A percentile compares a stretch with the other conserved stretches of the same genome.
These are phyloP conservation scores for Agriopis leucophaearia DNA, from an alignment of 2,888 invertebrate species.

Conservation along the genomic window DNA sequence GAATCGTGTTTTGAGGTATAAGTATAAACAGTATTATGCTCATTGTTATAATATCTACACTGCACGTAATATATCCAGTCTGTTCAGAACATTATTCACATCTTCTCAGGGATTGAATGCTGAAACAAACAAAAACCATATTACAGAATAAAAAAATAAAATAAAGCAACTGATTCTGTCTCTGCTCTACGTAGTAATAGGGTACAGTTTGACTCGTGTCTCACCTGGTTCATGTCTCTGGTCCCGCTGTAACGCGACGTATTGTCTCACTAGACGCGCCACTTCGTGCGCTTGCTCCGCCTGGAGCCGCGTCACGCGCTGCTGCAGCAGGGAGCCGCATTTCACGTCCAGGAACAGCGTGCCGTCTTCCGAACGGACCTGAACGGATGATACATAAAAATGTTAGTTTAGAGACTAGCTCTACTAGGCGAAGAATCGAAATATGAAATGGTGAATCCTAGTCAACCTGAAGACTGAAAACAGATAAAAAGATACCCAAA, in stretches of 20 bases:
- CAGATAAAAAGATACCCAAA: too few species aligned
- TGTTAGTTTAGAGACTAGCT: too few species aligned
- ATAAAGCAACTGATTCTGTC: too few species aligned
- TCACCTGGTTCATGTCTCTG: slow-evolving; percentile 61
- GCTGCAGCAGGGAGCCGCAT: slow-evolving; percentile 98
- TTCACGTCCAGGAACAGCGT: slow-evolving; percentile 98
- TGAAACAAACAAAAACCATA: slow-evolving; percentile 54
- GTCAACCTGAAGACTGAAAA: too few species aligned
- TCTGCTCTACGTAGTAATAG: too few species aligned
- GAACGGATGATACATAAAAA: slow-evolving; percentile 9
- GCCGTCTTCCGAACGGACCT: slow-evolving; percentile 95
- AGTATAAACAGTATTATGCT: slow-evolving; percentile 41
- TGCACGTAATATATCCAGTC: slow-evolving; percentile 46
- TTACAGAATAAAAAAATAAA: not conserved
- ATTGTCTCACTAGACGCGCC: slow-evolving; percentile 97
- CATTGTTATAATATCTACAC: slow-evolving; percentile 51
- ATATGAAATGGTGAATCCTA: too few species aligned
- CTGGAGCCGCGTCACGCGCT: slow-evolving; percentile 97
- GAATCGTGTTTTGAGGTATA: slow-evolving; percentile 61
- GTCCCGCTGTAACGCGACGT: slow-evolving; percentile 93
- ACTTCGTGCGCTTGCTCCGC: slow-evolving; percentile 99
- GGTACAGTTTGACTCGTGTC: not conserved
- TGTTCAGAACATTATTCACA: slow-evolving; percentile 33
- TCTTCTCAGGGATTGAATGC: slow-evolving; percentile 67
- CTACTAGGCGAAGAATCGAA: too few species aligned